Conservation (phyloP, 2,888 invertebrate genomes). For the Hydropsyche betteni region DNA sequence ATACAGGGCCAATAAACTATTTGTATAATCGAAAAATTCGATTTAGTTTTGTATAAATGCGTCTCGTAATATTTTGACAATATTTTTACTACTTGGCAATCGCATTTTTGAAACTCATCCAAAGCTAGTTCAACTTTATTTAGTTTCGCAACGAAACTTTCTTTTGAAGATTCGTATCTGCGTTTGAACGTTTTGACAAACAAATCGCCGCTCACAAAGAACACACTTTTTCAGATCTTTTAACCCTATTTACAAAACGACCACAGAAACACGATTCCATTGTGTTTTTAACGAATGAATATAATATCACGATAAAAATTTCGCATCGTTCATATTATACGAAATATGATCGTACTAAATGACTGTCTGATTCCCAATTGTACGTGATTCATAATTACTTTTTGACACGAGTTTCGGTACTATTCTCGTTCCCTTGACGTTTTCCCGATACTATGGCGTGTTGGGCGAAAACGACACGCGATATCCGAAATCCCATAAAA, state of each 20-base stretch:
- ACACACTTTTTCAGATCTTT: too few relatives aligned
- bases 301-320: not conserved
- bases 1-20: too few relatives aligned
- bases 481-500: not conserved
- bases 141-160: not conserved
- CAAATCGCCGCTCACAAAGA: not conserved
- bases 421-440: constrained; percentile 19
- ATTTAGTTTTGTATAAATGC: too few relatives aligned
- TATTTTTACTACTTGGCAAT: not conserved
- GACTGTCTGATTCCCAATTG: constrained; percentile 15
- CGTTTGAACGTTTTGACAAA: not conserved
- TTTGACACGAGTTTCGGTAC: constrained; percentile 23
- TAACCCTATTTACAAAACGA: too few relatives aligned
- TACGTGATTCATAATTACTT: constrained; percentile 20
- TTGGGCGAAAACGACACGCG: constrained; percentile 1
- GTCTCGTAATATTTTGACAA: constrained; percentile 2
- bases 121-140: constrained; percentile 19
- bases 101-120: constrained; percentile 13
- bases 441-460: constrained; percentile 14
- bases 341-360: constrained; percentile 15
- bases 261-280: too few relatives aligned
- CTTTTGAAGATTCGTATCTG: constrained; percentile 1
- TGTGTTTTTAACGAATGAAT: too few relatives aligned
- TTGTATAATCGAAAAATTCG: too few relatives aligned
- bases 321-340: not conserved